phyloP scores from a whole-genome alignment of 2,797 vertebrate genomes.

The Pelobates cultripes region DNA sequence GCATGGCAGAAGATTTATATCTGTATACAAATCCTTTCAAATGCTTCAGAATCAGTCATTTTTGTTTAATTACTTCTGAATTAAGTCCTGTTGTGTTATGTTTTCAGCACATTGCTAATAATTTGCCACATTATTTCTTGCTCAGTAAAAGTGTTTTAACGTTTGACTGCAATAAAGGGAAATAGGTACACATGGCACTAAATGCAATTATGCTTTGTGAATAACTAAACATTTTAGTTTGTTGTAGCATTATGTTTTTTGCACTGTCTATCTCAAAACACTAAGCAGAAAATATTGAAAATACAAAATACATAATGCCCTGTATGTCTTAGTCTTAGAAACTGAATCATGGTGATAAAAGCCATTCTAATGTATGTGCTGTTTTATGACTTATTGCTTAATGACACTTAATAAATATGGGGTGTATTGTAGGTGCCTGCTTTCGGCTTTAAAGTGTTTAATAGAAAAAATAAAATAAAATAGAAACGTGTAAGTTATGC shows the following conservation, averaged over 20 bases:
- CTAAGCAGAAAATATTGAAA: neutral
- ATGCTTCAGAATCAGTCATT: conserved; percentile 48
- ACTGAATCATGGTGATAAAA: neutral
- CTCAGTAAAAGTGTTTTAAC: conserved; percentile 17
- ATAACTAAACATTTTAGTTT: neutral
- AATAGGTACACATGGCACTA: neutral
- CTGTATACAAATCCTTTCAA: conserved; percentile 55
- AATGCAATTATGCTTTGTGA: conserved; percentile 18
- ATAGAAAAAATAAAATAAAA: neutral
- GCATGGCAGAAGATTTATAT: conserved; percentile 60
- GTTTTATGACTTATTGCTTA: neutral
- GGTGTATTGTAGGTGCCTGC: neutral
- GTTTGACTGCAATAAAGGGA: conserved; percentile 16
- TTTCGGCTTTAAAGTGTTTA: neutral
- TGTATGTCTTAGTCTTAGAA: neutral
- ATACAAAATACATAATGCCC: neutral
- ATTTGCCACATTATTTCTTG: conserved; percentile 26
- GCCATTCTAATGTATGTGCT: neutral
- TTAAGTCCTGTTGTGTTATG: conserved; percentile 37
- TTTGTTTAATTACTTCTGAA: conserved; percentile 58
- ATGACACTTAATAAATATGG: neutral
- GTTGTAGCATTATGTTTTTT: neutral
- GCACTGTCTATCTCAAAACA: neutral
- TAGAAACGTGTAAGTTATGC: neutral
- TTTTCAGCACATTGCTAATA: conserved; percentile 41